Conservation (phyloP, 2,888 invertebrate species). For the Diaprepes abbreviatus region DNA sequence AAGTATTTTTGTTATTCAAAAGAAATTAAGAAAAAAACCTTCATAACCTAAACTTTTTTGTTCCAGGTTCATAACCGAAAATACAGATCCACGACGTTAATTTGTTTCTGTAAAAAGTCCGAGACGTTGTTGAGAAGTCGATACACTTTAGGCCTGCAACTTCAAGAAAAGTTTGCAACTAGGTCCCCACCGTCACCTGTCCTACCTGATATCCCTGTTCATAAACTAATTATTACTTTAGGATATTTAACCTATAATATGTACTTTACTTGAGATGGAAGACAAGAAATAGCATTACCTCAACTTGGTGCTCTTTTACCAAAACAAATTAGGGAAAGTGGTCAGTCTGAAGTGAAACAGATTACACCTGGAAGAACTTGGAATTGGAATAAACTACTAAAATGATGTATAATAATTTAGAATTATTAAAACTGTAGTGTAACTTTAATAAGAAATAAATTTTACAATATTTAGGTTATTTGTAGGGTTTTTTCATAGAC, state of each 20-base stretch:
- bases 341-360: conserved; percentile 45
- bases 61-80: too few species aligned
- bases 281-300: conserved; percentile 83
- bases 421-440: not conserved
- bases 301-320: conserved; percentile 66
- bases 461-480: too few species aligned
- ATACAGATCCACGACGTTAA: conserved; percentile 73
- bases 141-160: conserved; percentile 69
- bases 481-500: too few species aligned
- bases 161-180: conserved; percentile 75
- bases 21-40: conserved; percentile 52
- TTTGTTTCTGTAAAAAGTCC: conserved; percentile 73
- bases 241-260: conserved; percentile 87
- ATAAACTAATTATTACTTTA: too few species aligned
- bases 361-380: conserved; percentile 58
- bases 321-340: conserved; percentile 55
- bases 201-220: conserved; percentile 86
- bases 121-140: conserved; percentile 78
- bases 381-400: conserved; percentile 56
- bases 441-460: not conserved
- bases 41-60: conserved; percentile 52
- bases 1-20: not conserved
- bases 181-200: conserved; percentile 87
- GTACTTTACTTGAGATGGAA: conserved; percentile 86
- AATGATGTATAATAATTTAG: not conserved